A percentile compares a stretch with the other conserved stretches of the same genome.
phyloP scores from a whole-genome alignment of 1,140 invertebrate genomes.

The Bathynomus jamesi region DNA sequence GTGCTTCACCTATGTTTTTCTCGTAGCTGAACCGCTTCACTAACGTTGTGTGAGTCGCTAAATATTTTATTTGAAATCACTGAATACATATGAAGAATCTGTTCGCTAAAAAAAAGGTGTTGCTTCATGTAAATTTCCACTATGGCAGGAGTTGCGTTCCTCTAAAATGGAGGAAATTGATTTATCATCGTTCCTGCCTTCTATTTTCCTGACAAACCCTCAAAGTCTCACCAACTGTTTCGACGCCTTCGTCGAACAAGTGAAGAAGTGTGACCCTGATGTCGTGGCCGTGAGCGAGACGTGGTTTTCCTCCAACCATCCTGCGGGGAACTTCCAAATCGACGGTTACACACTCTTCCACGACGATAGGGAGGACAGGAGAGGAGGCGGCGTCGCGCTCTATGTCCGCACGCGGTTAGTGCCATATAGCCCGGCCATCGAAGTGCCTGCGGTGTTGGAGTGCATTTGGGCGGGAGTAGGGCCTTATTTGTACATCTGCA shows the following conservation, averaged over 20 bases:
- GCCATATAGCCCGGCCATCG: slow-evolving; percentile 6
- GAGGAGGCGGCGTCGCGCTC: slow-evolving; percentile 32
- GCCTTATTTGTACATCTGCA: slow-evolving; percentile 16
- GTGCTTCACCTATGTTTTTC: too few relatives aligned
- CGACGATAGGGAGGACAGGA: slow-evolving; percentile 27
- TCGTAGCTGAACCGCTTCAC: too few relatives aligned
- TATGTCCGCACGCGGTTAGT: slow-evolving; percentile 13
- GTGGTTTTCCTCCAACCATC: slow-evolving; percentile 28
- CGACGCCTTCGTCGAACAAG: slow-evolving; percentile 17
- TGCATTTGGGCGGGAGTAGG: slow-evolving; percentile 31
- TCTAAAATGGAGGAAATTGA: not conserved
- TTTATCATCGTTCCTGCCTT: slow-evolving; percentile 5
- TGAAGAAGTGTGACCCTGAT: slow-evolving; percentile 15
- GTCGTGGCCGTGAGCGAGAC: slow-evolving; percentile 33
- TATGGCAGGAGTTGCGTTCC: not conserved
- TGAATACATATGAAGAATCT: not conserved
- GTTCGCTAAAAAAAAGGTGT: not conserved
- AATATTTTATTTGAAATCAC: too few relatives aligned
- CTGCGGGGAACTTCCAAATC: slow-evolving; percentile 15
- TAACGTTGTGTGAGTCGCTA: too few relatives aligned
- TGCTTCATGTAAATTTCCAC: not conserved
- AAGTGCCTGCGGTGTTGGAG: slow-evolving; percentile 26
- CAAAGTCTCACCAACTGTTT: slow-evolving; percentile 35
- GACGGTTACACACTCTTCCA: slow-evolving; percentile 27
- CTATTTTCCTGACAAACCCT: slow-evolving; percentile 31